These are phyloP conservation scores for Galendromus occidentalis DNA, from an alignment of 1,140 invertebrate species.

Conservation along the genomic window DNA sequence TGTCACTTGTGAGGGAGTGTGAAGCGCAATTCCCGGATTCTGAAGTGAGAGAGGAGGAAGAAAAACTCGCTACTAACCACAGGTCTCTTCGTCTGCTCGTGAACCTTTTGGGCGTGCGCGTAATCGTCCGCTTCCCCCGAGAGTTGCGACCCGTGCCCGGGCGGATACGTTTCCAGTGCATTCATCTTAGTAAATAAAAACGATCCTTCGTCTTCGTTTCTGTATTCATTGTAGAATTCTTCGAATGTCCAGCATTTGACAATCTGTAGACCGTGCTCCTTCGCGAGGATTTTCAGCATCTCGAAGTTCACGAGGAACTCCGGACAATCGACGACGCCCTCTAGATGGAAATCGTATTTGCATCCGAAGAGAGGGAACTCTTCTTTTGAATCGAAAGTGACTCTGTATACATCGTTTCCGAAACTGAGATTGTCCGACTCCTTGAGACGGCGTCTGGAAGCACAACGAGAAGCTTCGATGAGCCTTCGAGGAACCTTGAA, in stretches of 20 bases:
- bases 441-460: slow-evolving; percentile 36
- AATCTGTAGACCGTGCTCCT: slow-evolving; percentile 57
- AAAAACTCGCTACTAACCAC: slow-evolving; percentile 16
- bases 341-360: slow-evolving; percentile 84
- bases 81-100: slow-evolving; percentile 27
- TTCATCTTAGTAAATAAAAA: slow-evolving; percentile 50
- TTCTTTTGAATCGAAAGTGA: slow-evolving; percentile 48
- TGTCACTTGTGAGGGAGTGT: too few species aligned
- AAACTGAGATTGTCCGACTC: slow-evolving; percentile 41
- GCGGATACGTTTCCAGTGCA: slow-evolving; percentile 39
- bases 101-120: slow-evolving; percentile 40
- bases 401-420: slow-evolving; percentile 66
- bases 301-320: slow-evolving; percentile 93
- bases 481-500: neutral
- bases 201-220: slow-evolving; percentile 33
- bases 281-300: slow-evolving; percentile 54
- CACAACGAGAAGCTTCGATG: neutral
- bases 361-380: slow-evolving; percentile 74
- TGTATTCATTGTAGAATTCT: slow-evolving; percentile 51
- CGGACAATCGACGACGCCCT: slow-evolving; percentile 91
- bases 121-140: slow-evolving; percentile 45
- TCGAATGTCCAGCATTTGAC: slow-evolving; percentile 50
- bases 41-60: too few species aligned
- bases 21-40: too few species aligned
- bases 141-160: slow-evolving; percentile 31